A percentile compares a stretch with the other conserved stretches of the same genome.
These are phyloP conservation scores for Carterocephalus palaemon DNA, from an alignment of 2,888 invertebrate species.

Conservation along the genomic window DNA sequence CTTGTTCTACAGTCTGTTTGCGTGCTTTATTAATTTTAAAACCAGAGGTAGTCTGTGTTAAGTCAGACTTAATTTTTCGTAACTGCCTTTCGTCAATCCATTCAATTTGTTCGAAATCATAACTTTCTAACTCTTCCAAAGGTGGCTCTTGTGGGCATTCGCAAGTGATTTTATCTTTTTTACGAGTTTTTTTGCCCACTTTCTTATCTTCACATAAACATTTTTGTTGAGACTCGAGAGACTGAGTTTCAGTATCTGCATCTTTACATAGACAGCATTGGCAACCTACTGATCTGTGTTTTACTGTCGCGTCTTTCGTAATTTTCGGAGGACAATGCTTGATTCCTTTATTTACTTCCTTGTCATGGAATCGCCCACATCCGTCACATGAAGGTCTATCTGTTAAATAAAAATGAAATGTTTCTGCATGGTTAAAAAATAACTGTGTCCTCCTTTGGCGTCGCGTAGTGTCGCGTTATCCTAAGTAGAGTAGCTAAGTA, in stretches of 20 bases:
- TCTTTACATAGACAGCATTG: conserved; percentile 16
- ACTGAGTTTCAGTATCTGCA: conserved; percentile 7
- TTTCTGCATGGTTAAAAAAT: no score
- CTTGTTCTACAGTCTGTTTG: conserved; percentile 30
- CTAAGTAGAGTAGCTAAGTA: no score
- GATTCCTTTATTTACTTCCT: no score
- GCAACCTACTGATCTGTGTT: conserved; percentile 1
- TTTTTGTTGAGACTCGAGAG: conserved; percentile 25
- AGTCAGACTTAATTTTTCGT: conserved; percentile 40
- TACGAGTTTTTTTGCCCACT: conserved; percentile 22
- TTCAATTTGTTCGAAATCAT: conserved; percentile 24
- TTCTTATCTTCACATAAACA: conserved; percentile 29
- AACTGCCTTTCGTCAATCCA: conserved; percentile 32
- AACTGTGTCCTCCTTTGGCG: no score
- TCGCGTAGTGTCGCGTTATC: no score
- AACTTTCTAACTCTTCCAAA: conserved; percentile 18
- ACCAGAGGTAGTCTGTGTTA: conserved; percentile 49
- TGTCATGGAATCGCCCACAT: no score
- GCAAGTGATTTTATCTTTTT: conserved; percentile 32
- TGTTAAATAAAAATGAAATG: no score
- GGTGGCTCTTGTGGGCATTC: conserved; percentile 36
- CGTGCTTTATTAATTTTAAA: conserved; percentile 41
- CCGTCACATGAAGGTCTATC: no score
- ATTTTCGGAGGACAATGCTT: no score
- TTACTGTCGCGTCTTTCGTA: no score